Percentiles rank a stretch among this genome's conserved stretches.
Conservation (phyloP, 2,888 invertebrate genomes). For the Acrobasis consociella region DNA sequence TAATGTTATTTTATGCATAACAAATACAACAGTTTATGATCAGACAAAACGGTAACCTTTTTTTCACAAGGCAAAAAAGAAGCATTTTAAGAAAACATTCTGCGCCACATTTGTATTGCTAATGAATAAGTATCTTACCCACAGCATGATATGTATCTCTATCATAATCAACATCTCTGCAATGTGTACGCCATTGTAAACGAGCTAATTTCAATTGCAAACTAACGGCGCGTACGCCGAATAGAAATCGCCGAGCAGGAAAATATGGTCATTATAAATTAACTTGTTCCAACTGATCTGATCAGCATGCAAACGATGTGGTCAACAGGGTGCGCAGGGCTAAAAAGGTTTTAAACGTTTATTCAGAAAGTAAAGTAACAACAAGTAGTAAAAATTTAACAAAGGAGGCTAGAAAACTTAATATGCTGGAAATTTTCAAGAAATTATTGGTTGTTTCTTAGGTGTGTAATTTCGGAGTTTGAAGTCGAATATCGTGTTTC, state of each 20-base stretch:
- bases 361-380: neutral
- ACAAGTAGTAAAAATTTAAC: no score
- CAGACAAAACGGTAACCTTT: no score
- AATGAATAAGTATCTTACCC: neutral
- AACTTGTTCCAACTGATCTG: conserved; percentile 3
- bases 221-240: conserved; percentile 9
- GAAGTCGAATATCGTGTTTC: no score
- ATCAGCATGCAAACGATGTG: neutral
- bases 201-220: conserved; percentile 16
- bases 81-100: neutral
- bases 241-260: conserved; percentile 13
- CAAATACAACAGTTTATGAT: no score
- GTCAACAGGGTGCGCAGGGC: neutral
- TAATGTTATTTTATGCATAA: no score
- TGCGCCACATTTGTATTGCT: neutral
- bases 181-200: conserved; percentile 19
- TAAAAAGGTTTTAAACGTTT: neutral
- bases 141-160: conserved; percentile 5
- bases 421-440: no score
- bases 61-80: no score
- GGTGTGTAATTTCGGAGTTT: no score
- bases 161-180: conserved; percentile 2
- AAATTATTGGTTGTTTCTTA: no score
- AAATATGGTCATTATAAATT: conserved; percentile 15
- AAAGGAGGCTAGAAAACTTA: no score